phyloP scores from a whole-genome alignment of 2,113 vertebrate genomes.

The Leucoraja erinaceus region DNA sequence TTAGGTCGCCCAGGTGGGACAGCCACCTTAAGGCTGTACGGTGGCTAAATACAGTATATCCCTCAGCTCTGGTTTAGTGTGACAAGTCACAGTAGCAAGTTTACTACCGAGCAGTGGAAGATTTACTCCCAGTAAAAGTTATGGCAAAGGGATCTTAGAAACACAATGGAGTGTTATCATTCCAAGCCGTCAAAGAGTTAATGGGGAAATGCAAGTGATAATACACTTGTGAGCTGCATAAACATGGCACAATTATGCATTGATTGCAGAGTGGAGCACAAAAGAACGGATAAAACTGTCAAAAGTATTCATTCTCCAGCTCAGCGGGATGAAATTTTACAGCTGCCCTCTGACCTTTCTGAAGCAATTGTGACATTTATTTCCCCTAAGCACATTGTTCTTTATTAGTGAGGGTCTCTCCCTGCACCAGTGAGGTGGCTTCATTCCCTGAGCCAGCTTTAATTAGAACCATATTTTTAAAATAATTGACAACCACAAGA shows the following conservation, averaged over 20 bases:
- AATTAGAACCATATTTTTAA: slow-evolving; percentile 34
- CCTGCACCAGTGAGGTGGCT: background rate
- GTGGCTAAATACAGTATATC: no score
- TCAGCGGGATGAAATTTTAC: slow-evolving; percentile 6
- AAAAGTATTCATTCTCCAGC: background rate
- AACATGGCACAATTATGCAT: slow-evolving; percentile 11
- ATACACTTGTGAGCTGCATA: background rate
- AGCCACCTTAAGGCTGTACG: no score
- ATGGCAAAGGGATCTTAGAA: background rate
- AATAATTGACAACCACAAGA: slow-evolving; percentile 28
- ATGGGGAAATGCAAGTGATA: background rate
- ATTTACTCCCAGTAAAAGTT: no score
- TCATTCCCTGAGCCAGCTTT: background rate
- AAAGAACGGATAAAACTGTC: slow-evolving; percentile 8
- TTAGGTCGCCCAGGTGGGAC: no score
- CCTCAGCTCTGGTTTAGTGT: background rate
- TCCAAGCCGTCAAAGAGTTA: background rate
- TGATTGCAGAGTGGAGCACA: background rate
- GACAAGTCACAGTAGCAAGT: background rate
- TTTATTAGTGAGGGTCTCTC: slow-evolving; percentile 1
- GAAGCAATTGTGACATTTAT: background rate
- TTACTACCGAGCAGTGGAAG: background rate
- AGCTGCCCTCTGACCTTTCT: slow-evolving; percentile 12
- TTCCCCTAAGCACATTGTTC: background rate
- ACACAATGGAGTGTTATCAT: background rate